Conservation (phyloP, 2,888 invertebrate genomes). For the Drosophila atroscutellata region DNA sequence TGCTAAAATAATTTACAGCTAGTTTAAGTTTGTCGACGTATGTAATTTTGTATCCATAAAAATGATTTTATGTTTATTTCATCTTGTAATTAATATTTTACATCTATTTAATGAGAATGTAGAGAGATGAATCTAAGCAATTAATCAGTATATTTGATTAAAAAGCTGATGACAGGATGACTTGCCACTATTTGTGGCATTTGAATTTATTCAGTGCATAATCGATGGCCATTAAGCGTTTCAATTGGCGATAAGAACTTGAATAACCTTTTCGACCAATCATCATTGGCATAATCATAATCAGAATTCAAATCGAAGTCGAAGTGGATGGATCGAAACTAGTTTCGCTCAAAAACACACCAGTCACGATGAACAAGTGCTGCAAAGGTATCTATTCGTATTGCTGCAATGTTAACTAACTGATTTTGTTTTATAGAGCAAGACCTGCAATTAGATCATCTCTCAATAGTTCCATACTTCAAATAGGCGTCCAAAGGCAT, state of each 20-base stretch:
- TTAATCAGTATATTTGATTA: neutral
- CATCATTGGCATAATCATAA: conserved; percentile 38
- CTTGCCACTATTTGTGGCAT: neutral
- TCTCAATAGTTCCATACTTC: neutral
- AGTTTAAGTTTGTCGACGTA: neutral
- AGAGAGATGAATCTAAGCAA: neutral
- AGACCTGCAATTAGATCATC: conserved; percentile 3
- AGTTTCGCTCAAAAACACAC: conserved; percentile 25
- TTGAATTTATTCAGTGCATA: conserved; percentile 14
- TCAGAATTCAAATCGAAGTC: conserved; percentile 11
- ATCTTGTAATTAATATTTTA: neutral
- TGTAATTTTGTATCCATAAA: neutral
- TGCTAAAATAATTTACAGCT: conserved; percentile 28
- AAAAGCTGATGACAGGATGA: neutral
- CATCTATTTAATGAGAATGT: neutral
- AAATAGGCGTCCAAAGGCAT: conserved; percentile 4
- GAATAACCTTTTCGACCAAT: conserved; percentile 30
- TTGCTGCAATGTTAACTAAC: conserved; percentile 25
- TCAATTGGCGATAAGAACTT: conserved; percentile 12
- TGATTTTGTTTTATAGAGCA: neutral
- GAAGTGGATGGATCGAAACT: conserved; percentile 21
- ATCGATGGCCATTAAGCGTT: conserved; percentile 20
- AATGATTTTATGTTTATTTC: neutral
- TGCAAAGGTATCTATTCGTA: neutral
- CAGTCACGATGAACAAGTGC: conserved; percentile 25